These are phyloP conservation scores for Epirrhoe alternata DNA, from an alignment of 2,888 invertebrate species.

Conservation along the genomic window DNA sequence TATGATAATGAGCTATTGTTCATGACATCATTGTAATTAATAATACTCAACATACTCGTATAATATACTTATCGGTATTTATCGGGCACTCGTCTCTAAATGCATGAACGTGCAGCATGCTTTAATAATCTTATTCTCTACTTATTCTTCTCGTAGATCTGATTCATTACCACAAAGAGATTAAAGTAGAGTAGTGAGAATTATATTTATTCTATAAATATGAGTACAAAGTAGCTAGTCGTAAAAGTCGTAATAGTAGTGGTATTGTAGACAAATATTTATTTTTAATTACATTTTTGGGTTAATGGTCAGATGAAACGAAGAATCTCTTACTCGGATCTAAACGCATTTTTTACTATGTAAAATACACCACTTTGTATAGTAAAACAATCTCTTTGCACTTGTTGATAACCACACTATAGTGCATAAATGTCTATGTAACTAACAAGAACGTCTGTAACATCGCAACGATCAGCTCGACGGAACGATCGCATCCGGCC, in stretches of 20 bases:
- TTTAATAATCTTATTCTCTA: conserved; percentile 58
- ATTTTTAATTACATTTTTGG: conserved; percentile 38
- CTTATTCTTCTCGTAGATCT: conserved; percentile 62
- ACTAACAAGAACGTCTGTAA: conserved; percentile 40
- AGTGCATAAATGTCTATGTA: conserved; percentile 37
- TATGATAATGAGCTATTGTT: conserved; percentile 56
- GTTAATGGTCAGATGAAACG: conserved; percentile 45
- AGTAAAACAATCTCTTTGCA: conserved; percentile 31
- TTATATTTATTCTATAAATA: conserved; percentile 49
- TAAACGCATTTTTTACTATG: conserved; percentile 34
- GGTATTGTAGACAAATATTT: conserved; percentile 46
- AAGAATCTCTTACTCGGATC: conserved; percentile 33
- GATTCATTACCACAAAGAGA: conserved; percentile 48
- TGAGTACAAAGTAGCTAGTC: conserved; percentile 81
- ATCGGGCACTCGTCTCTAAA: conserved; percentile 62
- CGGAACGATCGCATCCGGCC: conserved; percentile 26
- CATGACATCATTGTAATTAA: conserved; percentile 57
- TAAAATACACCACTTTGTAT: conserved; percentile 30
- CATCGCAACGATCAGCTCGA: conserved; percentile 29
- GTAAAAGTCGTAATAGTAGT: conserved; percentile 48
- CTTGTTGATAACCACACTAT: conserved; percentile 41
- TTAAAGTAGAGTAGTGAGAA: conserved; percentile 38
- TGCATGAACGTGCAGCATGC: conserved; percentile 76
- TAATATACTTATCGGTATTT: conserved; percentile 49
- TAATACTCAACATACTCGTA: conserved; percentile 64